Base-by-base conservation (phyloP, 2,113 vertebrate genomes). In the Chaetodon trifascialis region DNA sequence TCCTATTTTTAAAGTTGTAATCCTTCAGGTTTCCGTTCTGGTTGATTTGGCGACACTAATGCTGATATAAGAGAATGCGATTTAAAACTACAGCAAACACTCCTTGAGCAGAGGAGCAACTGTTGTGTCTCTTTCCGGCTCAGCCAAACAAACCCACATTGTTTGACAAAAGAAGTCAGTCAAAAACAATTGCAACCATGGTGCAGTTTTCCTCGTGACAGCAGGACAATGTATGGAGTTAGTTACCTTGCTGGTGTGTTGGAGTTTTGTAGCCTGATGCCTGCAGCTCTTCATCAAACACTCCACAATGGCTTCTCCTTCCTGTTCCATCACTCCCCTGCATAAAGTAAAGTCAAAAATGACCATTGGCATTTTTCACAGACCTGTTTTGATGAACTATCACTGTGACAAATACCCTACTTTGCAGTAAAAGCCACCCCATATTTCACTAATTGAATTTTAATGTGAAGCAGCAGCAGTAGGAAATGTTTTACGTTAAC, bases 161-260 rank as follows among this genome's bases (percentile, higher is more conserved):
- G 7, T 52, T 46, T 52, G 3, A 38, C 34, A 16, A n/a, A 58
- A 66, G 30, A 76, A 47, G 9, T 76, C 14, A 21, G n/a, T 68
- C 4, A 42, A 46, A 73, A 60, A 42, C 51, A 25, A 66, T 34
- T 68, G 56, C 47, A 23, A 62, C 12, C 9, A 19, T 25, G n/a
- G 44, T 62, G 55, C 38, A 51, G 42, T 65, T 83, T 59, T 58
- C 51, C 40, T 58, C 59, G 63, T 54, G 34, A 76, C 30, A 76
- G 40, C 58, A 40, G 12, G 17, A 1, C 6, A 62, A 30, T 3
- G 23, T 19, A 30, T 58, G 11, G 15, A n/a, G 21, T 21, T 9
- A 10, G 52, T 36, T 55, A 54, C 59, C 55, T 69, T 54, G 9
- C 21, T 34, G 36, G 58, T 12, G 25, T 42, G 46, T 56, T 17